Conservation (phyloP, 1,140 invertebrate species). For the Popillia japonica region DNA sequence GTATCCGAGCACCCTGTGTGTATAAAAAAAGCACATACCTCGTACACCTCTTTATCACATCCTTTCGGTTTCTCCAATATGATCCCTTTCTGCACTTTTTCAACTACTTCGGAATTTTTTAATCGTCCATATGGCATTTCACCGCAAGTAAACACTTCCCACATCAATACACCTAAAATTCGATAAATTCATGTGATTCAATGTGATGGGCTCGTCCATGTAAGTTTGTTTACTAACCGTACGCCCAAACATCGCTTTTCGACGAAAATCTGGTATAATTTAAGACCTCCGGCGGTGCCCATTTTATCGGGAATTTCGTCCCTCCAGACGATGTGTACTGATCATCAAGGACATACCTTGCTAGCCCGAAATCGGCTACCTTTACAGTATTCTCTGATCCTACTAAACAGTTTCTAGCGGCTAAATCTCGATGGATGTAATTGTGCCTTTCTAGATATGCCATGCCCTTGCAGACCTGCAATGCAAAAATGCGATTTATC, state of each 20-base stretch:
- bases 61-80: conserved; percentile 86
- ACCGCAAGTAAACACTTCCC: conserved; percentile 95
- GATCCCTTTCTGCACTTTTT: conserved; percentile 87
- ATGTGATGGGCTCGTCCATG: too few species aligned
- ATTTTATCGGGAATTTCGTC: conserved; percentile 97
- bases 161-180: conserved; percentile 86
- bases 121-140: conserved; percentile 96
- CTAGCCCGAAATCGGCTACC: conserved; percentile 94
- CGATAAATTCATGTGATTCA: neutral
- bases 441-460: conserved; percentile 94
- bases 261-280: conserved; percentile 95
- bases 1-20: too few species aligned
- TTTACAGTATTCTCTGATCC: conserved; percentile 93
- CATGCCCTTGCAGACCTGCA: conserved; percentile 92
- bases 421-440: conserved; percentile 95
- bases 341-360: conserved; percentile 94
- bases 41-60: conserved; percentile 90
- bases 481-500: neutral
- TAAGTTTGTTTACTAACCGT: conserved; percentile 82
- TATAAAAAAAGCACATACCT: conserved; percentile 69
- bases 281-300: conserved; percentile 95
- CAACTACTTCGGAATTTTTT: conserved; percentile 91
- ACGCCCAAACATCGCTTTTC: conserved; percentile 97
- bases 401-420: conserved; percentile 94
- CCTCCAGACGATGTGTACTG: conserved; percentile 95